Percentiles rank a stretch among this genome's conserved stretches.
These are phyloP conservation scores for Hymenopus coronatus DNA, from an alignment of 2,888 invertebrate genomes.

Conservation along the genomic window DNA sequence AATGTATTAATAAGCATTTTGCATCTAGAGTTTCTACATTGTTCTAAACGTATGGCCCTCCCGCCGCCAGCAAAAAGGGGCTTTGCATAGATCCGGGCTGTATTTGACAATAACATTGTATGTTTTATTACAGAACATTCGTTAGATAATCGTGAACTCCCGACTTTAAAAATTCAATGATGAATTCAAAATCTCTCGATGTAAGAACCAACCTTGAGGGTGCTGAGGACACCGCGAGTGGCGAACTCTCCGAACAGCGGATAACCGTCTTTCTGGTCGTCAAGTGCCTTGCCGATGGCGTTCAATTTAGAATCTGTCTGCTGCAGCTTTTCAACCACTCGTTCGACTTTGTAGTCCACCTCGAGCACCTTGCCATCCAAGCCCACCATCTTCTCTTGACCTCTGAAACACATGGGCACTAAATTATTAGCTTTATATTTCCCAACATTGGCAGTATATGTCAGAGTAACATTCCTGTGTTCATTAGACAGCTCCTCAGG, in stretches of 20 bases:
- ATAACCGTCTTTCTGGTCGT: constrained; percentile 36
- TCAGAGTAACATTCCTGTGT: too few relatives aligned
- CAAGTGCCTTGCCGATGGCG: constrained; percentile 37
- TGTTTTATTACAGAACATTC: too few relatives aligned
- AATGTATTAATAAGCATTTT: too few relatives aligned
- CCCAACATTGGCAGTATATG: too few relatives aligned
- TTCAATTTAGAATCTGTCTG: constrained; percentile 41
- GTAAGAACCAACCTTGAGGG: constrained; percentile 40
- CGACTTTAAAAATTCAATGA: too few relatives aligned
- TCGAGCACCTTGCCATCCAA: constrained; percentile 44
- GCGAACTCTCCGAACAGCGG: constrained; percentile 46
- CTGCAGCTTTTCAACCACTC: constrained; percentile 46
- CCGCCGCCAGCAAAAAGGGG: too few relatives aligned
- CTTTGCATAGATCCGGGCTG: too few relatives aligned
- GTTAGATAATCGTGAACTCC: too few relatives aligned
- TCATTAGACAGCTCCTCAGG: too few relatives aligned
- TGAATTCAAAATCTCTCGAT: background rate
- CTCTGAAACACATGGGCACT: constrained; percentile 38
- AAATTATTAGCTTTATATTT: background rate
- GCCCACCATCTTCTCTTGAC: constrained; percentile 45
- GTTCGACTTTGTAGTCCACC: constrained; percentile 47
- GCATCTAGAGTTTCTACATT: too few relatives aligned
- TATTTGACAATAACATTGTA: too few relatives aligned
- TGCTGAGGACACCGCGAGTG: constrained; percentile 46
- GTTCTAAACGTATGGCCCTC: too few relatives aligned